Evolutionary conservation across 2,888 invertebrate genomes (phyloP).

Genomic region (Euzetes globulus): DNA sequence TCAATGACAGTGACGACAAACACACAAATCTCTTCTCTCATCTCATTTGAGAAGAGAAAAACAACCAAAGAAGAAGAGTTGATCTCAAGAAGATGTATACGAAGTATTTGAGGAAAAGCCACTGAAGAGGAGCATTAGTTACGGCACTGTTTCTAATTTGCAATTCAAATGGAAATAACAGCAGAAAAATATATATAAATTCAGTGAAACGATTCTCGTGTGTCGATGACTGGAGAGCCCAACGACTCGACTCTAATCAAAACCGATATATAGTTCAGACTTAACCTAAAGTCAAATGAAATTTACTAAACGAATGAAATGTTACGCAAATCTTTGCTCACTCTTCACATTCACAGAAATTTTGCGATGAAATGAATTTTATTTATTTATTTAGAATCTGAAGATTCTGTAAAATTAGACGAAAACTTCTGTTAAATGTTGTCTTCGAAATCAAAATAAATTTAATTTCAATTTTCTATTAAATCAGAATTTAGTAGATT

Average conservation of each 20-base stretch:
- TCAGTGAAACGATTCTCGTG: conserved; percentile 11
- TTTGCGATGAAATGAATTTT: no score
- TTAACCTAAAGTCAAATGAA: background rate
- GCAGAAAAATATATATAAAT: conserved; percentile 1
- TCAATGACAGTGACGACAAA: conserved; percentile 23
- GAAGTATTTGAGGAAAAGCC: background rate
- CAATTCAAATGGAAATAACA: conserved; percentile 10
- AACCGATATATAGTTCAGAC: background rate
- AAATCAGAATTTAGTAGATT: background rate
- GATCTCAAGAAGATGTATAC: background rate
- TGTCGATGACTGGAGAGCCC: background rate
- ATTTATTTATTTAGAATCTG: no score
- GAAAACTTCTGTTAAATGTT: no score
- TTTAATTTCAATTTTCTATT: background rate
- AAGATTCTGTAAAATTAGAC: no score
- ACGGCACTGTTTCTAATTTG: conserved; percentile 17
- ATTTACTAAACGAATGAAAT: background rate
- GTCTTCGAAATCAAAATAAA: no score
- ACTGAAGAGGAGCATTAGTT: background rate
- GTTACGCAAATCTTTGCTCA: background rate
- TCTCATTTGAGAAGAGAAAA: background rate
- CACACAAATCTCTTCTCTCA: conserved; percentile 3
- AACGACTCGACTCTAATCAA: background rate
- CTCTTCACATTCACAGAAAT: no score
- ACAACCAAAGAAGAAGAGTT: background rate